Base-by-base conservation (phyloP, 2,797 vertebrate genomes). In the Sebastes ruberrimus region DNA sequence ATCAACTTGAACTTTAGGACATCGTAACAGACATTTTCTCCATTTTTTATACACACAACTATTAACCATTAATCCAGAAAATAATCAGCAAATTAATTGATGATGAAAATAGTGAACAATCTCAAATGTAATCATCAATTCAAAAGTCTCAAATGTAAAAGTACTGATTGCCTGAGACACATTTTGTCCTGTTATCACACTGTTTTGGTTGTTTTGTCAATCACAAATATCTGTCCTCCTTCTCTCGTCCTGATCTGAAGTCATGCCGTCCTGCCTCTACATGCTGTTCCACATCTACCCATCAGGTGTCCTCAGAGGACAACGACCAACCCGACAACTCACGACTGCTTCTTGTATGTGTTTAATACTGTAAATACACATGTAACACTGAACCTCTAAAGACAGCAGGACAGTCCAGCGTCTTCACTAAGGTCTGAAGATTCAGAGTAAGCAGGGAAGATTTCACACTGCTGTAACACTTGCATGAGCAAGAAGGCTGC, bases 231-330 rank as follows among this genome's bases (percentile, higher is more conserved):
- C 38, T 42, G 38, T 42, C 38, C 38, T 38, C 27, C 5, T 23
- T 5, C 7, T 42, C 9, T 33, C 10, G n/a, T n/a, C 0, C 63
- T 35, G 28, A 22, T 18, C 42, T 28, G 11, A 27, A 57, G 14
- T 32, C 28, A 52, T n/a, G 23, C 14, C 27, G 16, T 60, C 38
- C 42, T 11, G 16, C 10, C 49, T 30, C 22, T 67, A 10, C 28
- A 0, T 77, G 83, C 62, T 35, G 79, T 76, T 76, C 53, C 76
- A 35, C 0, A 4, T 73, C 27, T 2, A 18, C 3, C 83, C 89
- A 88, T 65, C 77, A 86, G 87, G 86, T 9, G 88, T 80, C 90
- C 20, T 55, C 82, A 71, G 33, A 85, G 74, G 42, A 64, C 76
- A 33, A 30, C 9, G 1, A 22, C 18, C 9, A 9, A 32, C 9